Evolutionary conservation across 2,888 invertebrate genomes (phyloP), one percentile per base, ranked within the genome.

Genomic region (Neoitamus cyanurus): DNA sequence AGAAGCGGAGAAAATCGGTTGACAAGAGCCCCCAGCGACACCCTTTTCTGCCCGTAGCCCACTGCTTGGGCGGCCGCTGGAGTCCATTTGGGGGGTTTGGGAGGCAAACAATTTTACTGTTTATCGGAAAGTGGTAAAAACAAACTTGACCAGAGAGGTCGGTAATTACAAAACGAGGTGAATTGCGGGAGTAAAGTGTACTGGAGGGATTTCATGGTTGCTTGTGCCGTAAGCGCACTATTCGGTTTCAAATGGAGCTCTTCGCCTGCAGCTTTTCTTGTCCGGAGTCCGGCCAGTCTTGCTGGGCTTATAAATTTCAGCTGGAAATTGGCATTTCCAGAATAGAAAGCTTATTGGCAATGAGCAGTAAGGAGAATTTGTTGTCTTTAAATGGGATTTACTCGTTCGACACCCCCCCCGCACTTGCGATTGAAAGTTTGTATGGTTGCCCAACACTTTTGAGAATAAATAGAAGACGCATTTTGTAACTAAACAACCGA

Each of bases 101-200:
- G 82, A 85, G 82, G 84, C 84, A 85, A 85, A 84, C 84, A 83
- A 84, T 85, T 85, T 85, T 69, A 70, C 80, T 82, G 84, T 85
- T 85, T 83, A 84, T 84, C 84, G 85, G 69, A 82, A 84, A 85
- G 84, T 84, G 84, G 82, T 82, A 75, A 84, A n/a, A 75, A 69
- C 77, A 84, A 84, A 85, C 70, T 85, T 85, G 83, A 77, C 85
- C 85, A 83, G 82, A 77, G 82, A 86, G 86, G 86, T 86, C 86
- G 84, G 84, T 83, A 77, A 69, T 84, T 84, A 84, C 86, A 86
- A 86, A 86, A 86, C 84, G 84, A 84, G 86, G 86, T 86, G 86
- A 86, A 86, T 86, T 84, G 86, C 80, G 48, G 83, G 82, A 69
- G 69, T 82, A 82, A 82, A 82, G 82, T 82, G 82, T 82, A 82